Evolutionary conservation across 2,888 invertebrate species (phyloP).

Genomic region (Stictocephala bisonia): DNA sequence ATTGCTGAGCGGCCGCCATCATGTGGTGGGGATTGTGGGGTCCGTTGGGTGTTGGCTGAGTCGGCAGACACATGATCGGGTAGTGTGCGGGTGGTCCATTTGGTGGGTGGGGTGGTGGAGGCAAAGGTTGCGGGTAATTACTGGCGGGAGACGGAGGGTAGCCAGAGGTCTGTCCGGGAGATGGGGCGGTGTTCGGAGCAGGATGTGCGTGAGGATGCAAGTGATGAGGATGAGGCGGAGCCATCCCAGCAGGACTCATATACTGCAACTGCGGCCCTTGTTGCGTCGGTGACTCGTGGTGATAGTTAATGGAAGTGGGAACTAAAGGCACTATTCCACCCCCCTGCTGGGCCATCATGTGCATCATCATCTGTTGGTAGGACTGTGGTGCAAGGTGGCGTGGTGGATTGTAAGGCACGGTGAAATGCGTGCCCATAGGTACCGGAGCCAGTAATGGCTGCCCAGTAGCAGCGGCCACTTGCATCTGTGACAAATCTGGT

Average conservation of each 20-base stretch:
- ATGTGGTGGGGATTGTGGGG: conserved; percentile 66
- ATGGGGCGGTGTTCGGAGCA: conserved; percentile 54
- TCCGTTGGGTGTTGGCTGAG: conserved; percentile 60
- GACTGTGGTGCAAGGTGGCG: conserved; percentile 64
- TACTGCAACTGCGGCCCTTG: conserved; percentile 65
- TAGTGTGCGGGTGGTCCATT: conserved; percentile 61
- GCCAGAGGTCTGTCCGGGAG: conserved; percentile 63
- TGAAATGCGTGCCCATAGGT: conserved; percentile 70
- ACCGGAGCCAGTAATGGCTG: conserved; percentile 87
- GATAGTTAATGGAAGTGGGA: conserved; percentile 65
- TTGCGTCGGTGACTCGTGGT: conserved; percentile 68
- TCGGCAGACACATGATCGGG: conserved; percentile 70
- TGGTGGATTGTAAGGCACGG: conserved; percentile 61
- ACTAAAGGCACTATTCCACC: conserved; percentile 61
- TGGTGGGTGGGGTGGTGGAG: conserved; percentile 70
- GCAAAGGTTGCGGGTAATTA: conserved; percentile 62
- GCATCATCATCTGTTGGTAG: conserved; percentile 68
- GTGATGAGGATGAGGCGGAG: conserved; percentile 52
- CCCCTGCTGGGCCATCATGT: conserved; percentile 67
- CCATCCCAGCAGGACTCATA: conserved; percentile 64
- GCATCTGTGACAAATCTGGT: conserved; percentile 72
- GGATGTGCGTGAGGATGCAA: conserved; percentile 52
- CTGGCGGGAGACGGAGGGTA: conserved; percentile 65
- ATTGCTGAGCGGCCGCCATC: conserved; percentile 63
- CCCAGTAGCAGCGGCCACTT: conserved; percentile 80